Base-by-base conservation (phyloP, 2,888 invertebrate genomes). In the Rotaria socialis region DNA sequence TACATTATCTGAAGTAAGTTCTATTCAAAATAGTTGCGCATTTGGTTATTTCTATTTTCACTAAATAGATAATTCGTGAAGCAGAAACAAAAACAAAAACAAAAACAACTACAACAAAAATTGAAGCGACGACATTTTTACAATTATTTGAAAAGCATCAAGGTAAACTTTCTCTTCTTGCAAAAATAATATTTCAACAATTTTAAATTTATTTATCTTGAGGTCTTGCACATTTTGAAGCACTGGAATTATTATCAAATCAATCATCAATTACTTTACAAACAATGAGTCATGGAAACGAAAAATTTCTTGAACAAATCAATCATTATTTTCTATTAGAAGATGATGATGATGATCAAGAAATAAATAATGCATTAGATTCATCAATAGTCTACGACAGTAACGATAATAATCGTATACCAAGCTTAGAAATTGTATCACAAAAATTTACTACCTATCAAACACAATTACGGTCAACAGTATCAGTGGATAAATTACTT, bases 221-320 rank as follows among this genome's bases (percentile, higher is more conserved):
- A 80, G 80, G 80, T 80, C 91, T 96, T 86, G 95, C 96, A 0
- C 95, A 96, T 90, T 92, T 96, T 87, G 96, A 96, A 92, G 96
- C 96, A 0, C 91, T 96, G 84, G 96, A 96, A 92, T 95, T 96
- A 94, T 91, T 96, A 5, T 96, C 96, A 0, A 94, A 94, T 88
- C 95, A 95, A 90, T 94, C 56, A 56, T 16, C 56, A 41, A 24
- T 41, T 22, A 10, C 27, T 27, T 19, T 85, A 55, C 52, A 85
- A 85, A 85, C 56, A 56, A 55, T 55, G n/a, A 27, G n/a, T 27
- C 27, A 10, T 94, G 86, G 93, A 93, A 88, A 93, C 94, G 89
- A 94, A 94, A 89, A 52, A 55, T 19, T 55, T 14, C 52, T 56
- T 11, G 56, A 85, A 85, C 50, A 85, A 85, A 41, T 56, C 11